Conservation (phyloP, 1,140 invertebrate species). For the Pogonognathellus flavescens region DNA sequence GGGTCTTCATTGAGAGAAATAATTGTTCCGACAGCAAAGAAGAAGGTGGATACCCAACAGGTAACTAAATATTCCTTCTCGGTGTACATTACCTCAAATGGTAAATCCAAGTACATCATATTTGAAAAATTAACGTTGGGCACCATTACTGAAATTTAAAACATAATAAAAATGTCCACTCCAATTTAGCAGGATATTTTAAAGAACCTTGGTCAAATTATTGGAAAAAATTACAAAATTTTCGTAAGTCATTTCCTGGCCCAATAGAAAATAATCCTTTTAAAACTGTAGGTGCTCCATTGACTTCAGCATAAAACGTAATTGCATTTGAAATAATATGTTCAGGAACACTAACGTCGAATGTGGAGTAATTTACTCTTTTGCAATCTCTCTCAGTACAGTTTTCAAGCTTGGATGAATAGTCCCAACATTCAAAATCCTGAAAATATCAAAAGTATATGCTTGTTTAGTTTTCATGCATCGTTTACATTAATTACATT, state of each 20-base stretch:
- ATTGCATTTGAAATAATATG: neutral
- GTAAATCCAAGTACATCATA: neutral
- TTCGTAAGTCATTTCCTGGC: neutral
- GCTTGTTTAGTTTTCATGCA: neutral
- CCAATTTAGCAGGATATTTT: neutral
- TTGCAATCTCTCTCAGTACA: neutral
- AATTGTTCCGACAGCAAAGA: neutral
- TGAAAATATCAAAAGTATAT: neutral
- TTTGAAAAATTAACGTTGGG: neutral
- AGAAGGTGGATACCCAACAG: neutral
- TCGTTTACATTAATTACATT: neutral
- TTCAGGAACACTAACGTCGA: neutral
- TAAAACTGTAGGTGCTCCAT: neutral
- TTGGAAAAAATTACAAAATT: neutral
- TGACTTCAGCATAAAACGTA: neutral
- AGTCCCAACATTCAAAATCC: neutral
- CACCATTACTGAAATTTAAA: neutral
- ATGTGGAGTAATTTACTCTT: neutral
- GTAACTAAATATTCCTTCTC: neutral
- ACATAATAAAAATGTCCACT: neutral
- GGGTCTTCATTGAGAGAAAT: neutral
- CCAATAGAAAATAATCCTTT: neutral
- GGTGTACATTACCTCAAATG: neutral
- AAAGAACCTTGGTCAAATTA: too few relatives aligned
- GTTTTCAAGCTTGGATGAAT: neutral